phyloP scores from a whole-genome alignment of 1,140 invertebrate species.

The Phymastichus coffea region DNA sequence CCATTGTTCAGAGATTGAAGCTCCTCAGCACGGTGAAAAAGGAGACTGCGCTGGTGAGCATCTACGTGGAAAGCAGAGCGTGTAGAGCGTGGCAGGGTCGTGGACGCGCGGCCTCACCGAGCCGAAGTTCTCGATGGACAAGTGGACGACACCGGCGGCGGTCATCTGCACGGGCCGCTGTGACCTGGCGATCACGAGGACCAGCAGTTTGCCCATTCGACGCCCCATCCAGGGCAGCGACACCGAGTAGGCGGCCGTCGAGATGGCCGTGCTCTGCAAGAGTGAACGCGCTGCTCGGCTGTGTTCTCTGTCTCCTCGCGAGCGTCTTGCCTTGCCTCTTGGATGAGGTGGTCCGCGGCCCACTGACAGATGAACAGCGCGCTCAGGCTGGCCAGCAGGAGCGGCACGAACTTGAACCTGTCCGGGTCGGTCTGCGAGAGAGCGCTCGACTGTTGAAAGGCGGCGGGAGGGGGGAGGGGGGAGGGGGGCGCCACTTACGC shows the following conservation, averaged over 20 bases:
- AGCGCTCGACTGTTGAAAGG: too few relatives aligned
- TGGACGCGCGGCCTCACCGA: not conserved
- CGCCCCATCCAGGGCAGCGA: not conserved
- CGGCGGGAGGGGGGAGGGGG: not conserved
- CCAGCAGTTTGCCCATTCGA: not conserved
- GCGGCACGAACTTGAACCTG: not conserved
- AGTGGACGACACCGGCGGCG: not conserved
- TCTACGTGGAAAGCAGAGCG: not conserved
- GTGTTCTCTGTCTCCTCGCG: too few relatives aligned
- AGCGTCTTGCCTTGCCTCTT: not conserved
- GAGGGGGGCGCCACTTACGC: not conserved
- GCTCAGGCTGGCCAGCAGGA: not conserved
- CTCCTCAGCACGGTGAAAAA: conserved; percentile 4
- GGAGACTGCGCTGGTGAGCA: not conserved
- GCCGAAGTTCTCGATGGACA: not conserved
- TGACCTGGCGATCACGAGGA: not conserved
- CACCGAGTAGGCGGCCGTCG: not conserved
- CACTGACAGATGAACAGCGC: conserved; percentile 7
- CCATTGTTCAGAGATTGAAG: too few relatives aligned
- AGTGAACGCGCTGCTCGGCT: too few relatives aligned
- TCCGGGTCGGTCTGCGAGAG: not conserved
- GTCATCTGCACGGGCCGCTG: not conserved
- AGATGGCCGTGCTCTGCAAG: not conserved
- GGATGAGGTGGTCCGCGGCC: not conserved
- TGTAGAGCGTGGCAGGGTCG: not conserved